Percentiles rank a stretch among this genome's conserved stretches.
phyloP scores from a whole-genome alignment of 2,888 invertebrate genomes.

The Drosophila mulleri region DNA sequence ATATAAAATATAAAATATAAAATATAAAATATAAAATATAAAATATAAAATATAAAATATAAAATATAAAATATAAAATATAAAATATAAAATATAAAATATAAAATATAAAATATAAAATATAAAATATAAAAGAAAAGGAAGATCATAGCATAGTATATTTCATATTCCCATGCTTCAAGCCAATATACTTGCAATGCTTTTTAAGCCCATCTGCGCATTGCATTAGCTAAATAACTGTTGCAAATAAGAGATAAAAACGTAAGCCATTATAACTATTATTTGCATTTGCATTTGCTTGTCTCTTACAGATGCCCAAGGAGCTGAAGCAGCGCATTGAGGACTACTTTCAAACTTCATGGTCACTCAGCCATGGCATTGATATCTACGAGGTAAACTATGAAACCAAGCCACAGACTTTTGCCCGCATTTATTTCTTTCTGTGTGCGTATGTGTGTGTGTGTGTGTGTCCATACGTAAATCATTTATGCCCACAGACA shows the following conservation, averaged over 20 bases:
- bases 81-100: too few species aligned
- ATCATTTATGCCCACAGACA: slow-evolving; percentile 30
- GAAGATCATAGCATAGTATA: not conserved
- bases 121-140: not conserved
- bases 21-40: too few species aligned
- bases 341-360: slow-evolving; percentile 99
- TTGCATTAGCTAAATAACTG: slow-evolving; percentile 5
- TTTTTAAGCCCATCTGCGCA: not conserved
- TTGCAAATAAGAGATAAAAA: slow-evolving; percentile 1
- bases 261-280: slow-evolving; percentile 23
- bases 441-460: not conserved
- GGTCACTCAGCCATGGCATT: slow-evolving; percentile 98
- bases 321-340: slow-evolving; percentile 98
- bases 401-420: not conserved
- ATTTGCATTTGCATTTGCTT: slow-evolving; percentile 26
- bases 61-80: too few species aligned
- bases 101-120: not conserved
- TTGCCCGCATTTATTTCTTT: slow-evolving; percentile 44
- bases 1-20: too few species aligned
- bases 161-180: not conserved
- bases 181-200: not conserved
- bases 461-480: slow-evolving; percentile 17
- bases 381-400: slow-evolving; percentile 95
- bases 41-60: too few species aligned
- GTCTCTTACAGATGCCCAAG: slow-evolving; percentile 90